Percentiles rank a stretch among this genome's conserved stretches.
Conservation (phyloP, 1,140 invertebrate species). For the Drosophila sulfurigaster region DNA sequence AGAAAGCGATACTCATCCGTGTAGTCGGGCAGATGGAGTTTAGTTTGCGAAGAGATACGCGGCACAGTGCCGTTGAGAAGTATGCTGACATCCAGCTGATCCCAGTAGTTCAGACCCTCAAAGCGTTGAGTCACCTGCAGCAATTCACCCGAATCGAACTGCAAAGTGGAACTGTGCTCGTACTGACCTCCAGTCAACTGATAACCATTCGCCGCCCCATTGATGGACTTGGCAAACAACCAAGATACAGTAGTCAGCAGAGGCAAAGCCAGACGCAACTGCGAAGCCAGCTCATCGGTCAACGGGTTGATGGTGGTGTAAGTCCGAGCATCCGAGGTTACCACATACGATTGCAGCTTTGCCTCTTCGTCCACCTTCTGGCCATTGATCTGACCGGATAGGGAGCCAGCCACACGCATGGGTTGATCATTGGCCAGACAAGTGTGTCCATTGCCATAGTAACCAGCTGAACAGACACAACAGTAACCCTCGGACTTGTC, state of each 20-base stretch:
- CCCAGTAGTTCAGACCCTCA: conserved; percentile 95
- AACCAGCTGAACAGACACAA: conserved; percentile 92
- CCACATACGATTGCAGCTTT: conserved; percentile 96
- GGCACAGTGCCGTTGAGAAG: conserved; percentile 93
- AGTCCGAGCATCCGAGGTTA: conserved; percentile 93
- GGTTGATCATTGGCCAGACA: conserved; percentile 94
- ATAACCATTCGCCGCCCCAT: conserved; percentile 93
- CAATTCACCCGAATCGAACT: conserved; percentile 90
- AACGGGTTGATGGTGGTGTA: conserved; percentile 96
- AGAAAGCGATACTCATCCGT: conserved; percentile 92
- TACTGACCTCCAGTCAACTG: conserved; percentile 92
- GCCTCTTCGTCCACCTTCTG: conserved; percentile 87
- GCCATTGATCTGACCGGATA: conserved; percentile 93
- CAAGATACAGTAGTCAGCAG: conserved; percentile 92
- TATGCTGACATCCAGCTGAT: conserved; percentile 92
- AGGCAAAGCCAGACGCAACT: conserved; percentile 92
- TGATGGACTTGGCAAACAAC: conserved; percentile 93
- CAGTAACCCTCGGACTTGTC: conserved; percentile 95
- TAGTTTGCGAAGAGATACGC: conserved; percentile 86
- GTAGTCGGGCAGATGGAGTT: conserved; percentile 91
- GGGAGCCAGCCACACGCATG: conserved; percentile 93
- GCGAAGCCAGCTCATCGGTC: conserved; percentile 89
- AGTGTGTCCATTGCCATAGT: conserved; percentile 95
- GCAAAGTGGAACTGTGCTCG: conserved; percentile 92
- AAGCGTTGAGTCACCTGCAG: conserved; percentile 92